Conservation (phyloP, 1,140 invertebrate species). For the Anoplophora glabripennis region DNA sequence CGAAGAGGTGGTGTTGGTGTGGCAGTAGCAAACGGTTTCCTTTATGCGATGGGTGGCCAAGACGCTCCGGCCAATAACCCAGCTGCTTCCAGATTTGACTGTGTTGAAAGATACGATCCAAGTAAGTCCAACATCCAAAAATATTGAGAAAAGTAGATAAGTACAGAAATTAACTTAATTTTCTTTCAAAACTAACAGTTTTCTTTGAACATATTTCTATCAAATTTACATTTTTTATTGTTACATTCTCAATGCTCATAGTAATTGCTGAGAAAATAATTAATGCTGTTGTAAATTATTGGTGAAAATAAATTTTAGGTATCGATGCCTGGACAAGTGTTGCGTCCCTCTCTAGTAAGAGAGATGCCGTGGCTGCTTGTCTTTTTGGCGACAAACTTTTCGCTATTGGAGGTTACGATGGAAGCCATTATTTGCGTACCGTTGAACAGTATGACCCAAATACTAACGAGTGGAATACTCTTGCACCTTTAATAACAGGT, state of each 20-base stretch:
- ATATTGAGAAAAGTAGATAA: no score
- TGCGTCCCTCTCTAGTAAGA: slow-evolving; percentile 77
- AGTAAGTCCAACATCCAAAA: slow-evolving; percentile 28
- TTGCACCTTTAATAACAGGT: slow-evolving; percentile 73
- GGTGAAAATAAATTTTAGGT: slow-evolving; percentile 40
- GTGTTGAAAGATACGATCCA: slow-evolving; percentile 85
- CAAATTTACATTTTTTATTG: no score
- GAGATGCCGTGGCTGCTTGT: slow-evolving; percentile 90
- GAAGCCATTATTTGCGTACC: slow-evolving; percentile 84
- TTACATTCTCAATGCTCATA: no score
- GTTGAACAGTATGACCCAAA: slow-evolving; percentile 93
- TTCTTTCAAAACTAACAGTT: no score
- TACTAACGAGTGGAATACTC: slow-evolving; percentile 79
- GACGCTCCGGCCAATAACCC: slow-evolving; percentile 85
- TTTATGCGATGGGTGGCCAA: slow-evolving; percentile 86
- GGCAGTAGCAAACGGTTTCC: slow-evolving; percentile 75
- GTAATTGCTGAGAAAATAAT: no score
- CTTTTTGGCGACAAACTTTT: slow-evolving; percentile 84
- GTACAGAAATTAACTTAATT: neutral
- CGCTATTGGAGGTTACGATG: slow-evolving; percentile 93
- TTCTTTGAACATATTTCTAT: no score
- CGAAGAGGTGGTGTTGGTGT: slow-evolving; percentile 87
- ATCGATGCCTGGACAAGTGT: slow-evolving; percentile 89
- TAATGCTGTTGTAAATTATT: neutral
- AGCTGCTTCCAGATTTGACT: slow-evolving; percentile 77